phyloP scores from a whole-genome alignment of 2,113 vertebrate genomes.

The Apteryx owenii region DNA sequence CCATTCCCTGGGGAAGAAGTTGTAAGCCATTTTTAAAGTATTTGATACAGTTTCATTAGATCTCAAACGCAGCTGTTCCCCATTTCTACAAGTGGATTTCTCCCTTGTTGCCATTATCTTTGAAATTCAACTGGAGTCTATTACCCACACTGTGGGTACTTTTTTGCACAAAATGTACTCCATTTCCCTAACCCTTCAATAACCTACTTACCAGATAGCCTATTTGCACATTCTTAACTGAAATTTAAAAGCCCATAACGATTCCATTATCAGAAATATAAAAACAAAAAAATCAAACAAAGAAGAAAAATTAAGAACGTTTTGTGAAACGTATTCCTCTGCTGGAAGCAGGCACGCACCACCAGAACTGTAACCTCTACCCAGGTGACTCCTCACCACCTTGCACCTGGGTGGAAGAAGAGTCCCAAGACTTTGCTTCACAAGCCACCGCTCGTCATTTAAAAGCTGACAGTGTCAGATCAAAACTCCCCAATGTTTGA shows the following conservation, averaged over 20 bases:
- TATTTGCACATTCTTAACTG: conserved; percentile 40
- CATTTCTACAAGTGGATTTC: conserved; percentile 54
- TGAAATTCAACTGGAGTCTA: conserved; percentile 50
- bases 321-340: accelerated
- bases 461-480: not conserved
- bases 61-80: conserved; percentile 51
- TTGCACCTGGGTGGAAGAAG: not conserved
- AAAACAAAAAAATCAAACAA: not conserved
- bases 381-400: not conserved
- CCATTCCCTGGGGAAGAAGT: not conserved
- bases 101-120: conserved; percentile 38
- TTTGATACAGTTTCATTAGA: conserved; percentile 26
- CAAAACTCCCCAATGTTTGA: not conserved
- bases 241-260: conserved; percentile 20
- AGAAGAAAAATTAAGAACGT: not conserved
- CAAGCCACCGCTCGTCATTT: not conserved
- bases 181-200: conserved; percentile 57
- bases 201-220: conserved; percentile 26
- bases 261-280: conserved; percentile 19
- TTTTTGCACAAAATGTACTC: conserved; percentile 6
- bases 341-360: not conserved
- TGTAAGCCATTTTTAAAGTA: conserved; percentile 37
- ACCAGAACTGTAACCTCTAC: not conserved
- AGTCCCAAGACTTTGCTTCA: not conserved
- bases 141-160: conserved; percentile 33